phyloP scores from a whole-genome alignment of 1,140 invertebrate species.

The Achroia grisella region DNA sequence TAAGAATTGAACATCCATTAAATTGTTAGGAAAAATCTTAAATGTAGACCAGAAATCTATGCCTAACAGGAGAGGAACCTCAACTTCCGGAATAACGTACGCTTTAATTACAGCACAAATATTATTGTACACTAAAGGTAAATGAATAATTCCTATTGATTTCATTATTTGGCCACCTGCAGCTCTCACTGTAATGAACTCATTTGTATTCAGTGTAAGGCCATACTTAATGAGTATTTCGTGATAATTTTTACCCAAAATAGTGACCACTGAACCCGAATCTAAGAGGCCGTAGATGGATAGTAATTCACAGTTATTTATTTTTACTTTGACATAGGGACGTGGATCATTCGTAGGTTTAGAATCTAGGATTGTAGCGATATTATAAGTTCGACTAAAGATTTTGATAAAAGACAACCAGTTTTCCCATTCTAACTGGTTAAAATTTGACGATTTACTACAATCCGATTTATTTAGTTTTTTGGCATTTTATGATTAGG shows the following conservation, averaged over 20 bases:
- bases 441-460: neutral
- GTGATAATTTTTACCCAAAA: conserved; percentile 16
- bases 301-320: conserved; percentile 5
- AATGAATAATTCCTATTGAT: conserved; percentile 7
- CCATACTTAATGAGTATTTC: neutral
- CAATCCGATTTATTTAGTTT: conserved; percentile 13
- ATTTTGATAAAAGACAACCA: conserved; percentile 10
- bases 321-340: conserved; percentile 1
- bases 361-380: conserved; percentile 8
- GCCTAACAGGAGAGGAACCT: conserved; percentile 12
- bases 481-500: conserved; percentile 6
- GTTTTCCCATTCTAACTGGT: conserved; percentile 1
- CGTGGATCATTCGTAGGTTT: conserved; percentile 2
- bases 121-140: conserved; percentile 12
- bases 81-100: conserved; percentile 9
- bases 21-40: conserved; percentile 8
- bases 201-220: neutral
- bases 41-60: conserved; percentile 16
- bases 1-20: neutral
- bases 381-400: conserved; percentile 4
- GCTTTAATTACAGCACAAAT: conserved; percentile 8
- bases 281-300: conserved; percentile 13
- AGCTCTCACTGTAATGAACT: neutral
- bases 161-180: conserved; percentile 6
- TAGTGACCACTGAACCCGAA: conserved; percentile 15